These are phyloP conservation scores for Balaenoptera acutorostrata DNA, from an alignment of 2,113 vertebrate genomes.

Conservation along the genomic window DNA sequence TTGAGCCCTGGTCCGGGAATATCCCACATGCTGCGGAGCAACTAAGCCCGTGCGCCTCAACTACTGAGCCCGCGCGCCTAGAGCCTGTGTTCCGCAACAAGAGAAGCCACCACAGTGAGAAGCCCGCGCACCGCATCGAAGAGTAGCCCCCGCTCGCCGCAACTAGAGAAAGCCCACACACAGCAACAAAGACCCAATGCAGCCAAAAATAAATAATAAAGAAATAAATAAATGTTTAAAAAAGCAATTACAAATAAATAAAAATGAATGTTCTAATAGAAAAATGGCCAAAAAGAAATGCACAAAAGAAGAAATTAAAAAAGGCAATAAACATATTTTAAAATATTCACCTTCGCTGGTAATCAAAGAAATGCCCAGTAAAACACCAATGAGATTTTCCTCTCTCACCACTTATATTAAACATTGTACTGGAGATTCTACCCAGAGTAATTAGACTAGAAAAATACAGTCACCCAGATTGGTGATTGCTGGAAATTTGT, in stretches of 20 bases:
- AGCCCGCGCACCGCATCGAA: too few species aligned
- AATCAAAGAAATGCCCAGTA: neutral
- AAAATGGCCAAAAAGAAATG: neutral
- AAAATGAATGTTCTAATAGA: neutral
- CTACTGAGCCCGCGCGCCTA: too few species aligned
- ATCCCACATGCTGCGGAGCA: too few species aligned
- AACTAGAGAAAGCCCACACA: fast-evolving
- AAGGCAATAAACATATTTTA: neutral
- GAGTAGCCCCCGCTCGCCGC: too few species aligned
- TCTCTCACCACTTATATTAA: neutral
- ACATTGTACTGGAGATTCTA: neutral
- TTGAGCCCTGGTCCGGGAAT: too few species aligned
- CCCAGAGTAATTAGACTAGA: neutral
- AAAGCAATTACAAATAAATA: conserved; percentile 37
- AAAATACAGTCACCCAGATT: neutral
- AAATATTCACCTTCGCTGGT: neutral
- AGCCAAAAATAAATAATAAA: too few species aligned
- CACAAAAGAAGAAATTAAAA: neutral
- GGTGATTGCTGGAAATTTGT: neutral
- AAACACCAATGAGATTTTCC: neutral
- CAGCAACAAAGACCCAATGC: too few species aligned
- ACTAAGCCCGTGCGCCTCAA: too few species aligned
- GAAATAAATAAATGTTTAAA: neutral
- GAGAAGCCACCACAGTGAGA: too few species aligned
- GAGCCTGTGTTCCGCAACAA: too few species aligned